Evolutionary conservation across 2,113 vertebrate species (phyloP), one percentile per base, ranked within the genome.

Genomic region (Boulengeromyrus knoepffleri): DNA sequence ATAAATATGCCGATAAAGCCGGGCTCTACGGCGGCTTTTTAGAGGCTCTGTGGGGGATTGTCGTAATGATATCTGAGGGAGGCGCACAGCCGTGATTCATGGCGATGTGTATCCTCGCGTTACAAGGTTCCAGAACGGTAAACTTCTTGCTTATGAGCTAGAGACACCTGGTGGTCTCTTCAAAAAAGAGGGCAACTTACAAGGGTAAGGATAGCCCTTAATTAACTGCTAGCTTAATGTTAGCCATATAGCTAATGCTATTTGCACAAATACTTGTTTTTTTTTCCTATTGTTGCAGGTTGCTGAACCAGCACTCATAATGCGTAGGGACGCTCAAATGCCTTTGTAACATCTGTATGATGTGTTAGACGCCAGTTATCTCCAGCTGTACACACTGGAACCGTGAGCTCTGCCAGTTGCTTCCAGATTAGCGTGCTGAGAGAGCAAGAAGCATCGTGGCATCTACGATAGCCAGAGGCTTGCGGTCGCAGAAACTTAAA

Each of bases 91-190:
- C 66, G 24, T 56, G 49, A 83, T 53, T 84, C 27, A 53, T 83
- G 49, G 36, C 13, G 5, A 80, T 13, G 83, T 53, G 27, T 49
- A 7, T 53, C 49, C 31, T 36, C n/a, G 5, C 12, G 3, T 56
- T 52, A 52, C 31, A 27, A 31, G 17, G 9, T 56, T 36, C 50
- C 50, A 27, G 56, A 87, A 87, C 10, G 31, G 49, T 53, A n/a
- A 17, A 53, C 46, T 89, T 89, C 31, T 83, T 94, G 92, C 94
- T 93, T 95, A 94, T 94, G 95, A 93, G 91, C 93, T 93, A 91
- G 95, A 95, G 94, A 95, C 95, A 92, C 94, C 95, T 96, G 92
- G 92, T 95, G 95, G 94, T 94, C 93, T 94, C 91, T 89, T 27
- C 53, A 91, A 58, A 7, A 27, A 42, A 74, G 36, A 49, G 12